These are phyloP conservation scores for Ptychadena robeensis DNA, from an alignment of 2,797 vertebrate species.

Conservation along the genomic window DNA sequence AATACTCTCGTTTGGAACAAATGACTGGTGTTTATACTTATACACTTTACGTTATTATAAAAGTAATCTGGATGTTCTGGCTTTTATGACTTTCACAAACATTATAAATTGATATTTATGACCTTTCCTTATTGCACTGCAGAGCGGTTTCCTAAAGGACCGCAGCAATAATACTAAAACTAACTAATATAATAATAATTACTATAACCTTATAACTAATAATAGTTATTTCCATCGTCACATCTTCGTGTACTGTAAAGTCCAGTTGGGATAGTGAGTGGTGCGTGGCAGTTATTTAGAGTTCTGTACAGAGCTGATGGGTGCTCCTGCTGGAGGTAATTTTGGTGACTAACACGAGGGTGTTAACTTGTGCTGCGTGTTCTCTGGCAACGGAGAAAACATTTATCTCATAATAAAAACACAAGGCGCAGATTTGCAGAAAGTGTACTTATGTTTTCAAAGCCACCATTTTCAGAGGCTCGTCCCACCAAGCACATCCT, in stretches of 20 bases:
- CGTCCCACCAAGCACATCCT: slow-evolving; percentile 33
- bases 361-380: slow-evolving; percentile 47
- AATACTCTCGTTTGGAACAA: too few relatives aligned
- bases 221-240: too few relatives aligned
- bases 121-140: too few relatives aligned
- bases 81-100: too few relatives aligned
- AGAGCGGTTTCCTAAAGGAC: too few relatives aligned
- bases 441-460: slow-evolving; percentile 2
- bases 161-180: too few relatives aligned
- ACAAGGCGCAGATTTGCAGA: slow-evolving; percentile 18
- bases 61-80: too few relatives aligned
- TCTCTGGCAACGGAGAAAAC: slow-evolving; percentile 61
- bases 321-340: slow-evolving; percentile 49
- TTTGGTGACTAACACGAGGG: slow-evolving; percentile 63
- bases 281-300: background rate
- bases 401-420: slow-evolving; percentile 35
- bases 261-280: background rate
- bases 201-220: too few relatives aligned
- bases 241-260: background rate
- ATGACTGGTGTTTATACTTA: too few relatives aligned
- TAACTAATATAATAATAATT: too few relatives aligned
- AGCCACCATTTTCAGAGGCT: slow-evolving; percentile 11
- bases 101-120: too few relatives aligned
- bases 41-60: too few relatives aligned
- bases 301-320: background rate